phyloP scores from a whole-genome alignment of 2,888 invertebrate species.

The Archips xylosteana region DNA sequence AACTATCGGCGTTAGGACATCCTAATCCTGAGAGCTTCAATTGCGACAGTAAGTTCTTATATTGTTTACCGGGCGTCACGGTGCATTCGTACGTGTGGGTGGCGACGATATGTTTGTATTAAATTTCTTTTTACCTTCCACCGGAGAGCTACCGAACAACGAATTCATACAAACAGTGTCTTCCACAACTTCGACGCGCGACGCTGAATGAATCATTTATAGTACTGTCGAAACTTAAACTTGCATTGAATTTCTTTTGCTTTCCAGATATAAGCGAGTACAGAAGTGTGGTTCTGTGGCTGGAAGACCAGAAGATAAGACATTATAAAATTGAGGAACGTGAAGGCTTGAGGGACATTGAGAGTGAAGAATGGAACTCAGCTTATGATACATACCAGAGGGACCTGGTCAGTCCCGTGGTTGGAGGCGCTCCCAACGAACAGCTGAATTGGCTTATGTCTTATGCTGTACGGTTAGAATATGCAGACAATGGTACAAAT shows the following conservation, averaged over 20 bases:
- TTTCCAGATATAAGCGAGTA: conserved; percentile 91
- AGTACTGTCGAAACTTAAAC: too few relatives aligned
- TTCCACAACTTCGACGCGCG: too few relatives aligned
- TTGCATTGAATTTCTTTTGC: conserved; percentile 14
- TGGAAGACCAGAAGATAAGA: conserved; percentile 97
- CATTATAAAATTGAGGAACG: conserved; percentile 94
- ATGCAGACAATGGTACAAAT: conserved; percentile 90
- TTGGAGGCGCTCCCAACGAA: conserved; percentile 85
- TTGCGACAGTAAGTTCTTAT: conserved; percentile 86
- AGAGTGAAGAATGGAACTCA: conserved; percentile 89
- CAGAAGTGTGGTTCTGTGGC: conserved; percentile 93
- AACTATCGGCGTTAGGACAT: conserved; percentile 92
- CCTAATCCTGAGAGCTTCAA: conserved; percentile 90
- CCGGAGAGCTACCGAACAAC: too few relatives aligned
- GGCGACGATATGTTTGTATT: background rate
- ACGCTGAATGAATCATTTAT: too few relatives aligned
- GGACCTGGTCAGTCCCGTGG: conserved; percentile 90
- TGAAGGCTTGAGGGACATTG: conserved; percentile 89
- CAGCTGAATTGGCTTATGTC: conserved; percentile 95
- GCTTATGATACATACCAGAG: conserved; percentile 90
- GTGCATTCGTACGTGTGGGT: background rate
- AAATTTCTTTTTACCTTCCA: too few relatives aligned
- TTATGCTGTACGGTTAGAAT: conserved; percentile 93
- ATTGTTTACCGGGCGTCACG: conserved; percentile 13
- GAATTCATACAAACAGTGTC: too few relatives aligned